Evolutionary conservation across 2,888 invertebrate species (phyloP), one percentile per base, ranked within the genome.

Genomic region (Apotomis turbidana): DNA sequence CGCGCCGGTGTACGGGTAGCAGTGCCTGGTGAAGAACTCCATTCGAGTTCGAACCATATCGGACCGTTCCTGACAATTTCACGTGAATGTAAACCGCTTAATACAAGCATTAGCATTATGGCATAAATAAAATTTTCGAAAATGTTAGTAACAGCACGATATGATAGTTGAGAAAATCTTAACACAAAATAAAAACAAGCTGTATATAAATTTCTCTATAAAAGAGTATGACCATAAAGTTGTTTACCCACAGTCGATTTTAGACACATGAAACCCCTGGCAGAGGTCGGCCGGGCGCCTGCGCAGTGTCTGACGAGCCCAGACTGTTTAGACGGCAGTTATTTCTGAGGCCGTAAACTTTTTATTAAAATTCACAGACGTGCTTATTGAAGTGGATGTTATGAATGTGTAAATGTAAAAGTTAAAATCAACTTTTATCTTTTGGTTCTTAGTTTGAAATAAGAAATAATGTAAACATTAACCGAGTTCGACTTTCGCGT

Each of bases 311-410:
- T 79, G 79, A 81, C 41, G 41, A 81, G 79, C 75, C 70, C 76
- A 15, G 41, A 38, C 71, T 83, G 84, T 85, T 85, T 85, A 84
- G 83, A 79, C 83, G 80, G 78, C 81, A 79, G 81, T 77, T 82
- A 83, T 85, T 85, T 82, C 76, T 71, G 79, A 70, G 63, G 75
- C 75, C 75, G 76, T 83, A 80, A 82, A 81, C 75, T 80, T 78
- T 78, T 75, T 74, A 71, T 70, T 69, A 73, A 76, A 74, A 51
- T 74, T 67, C 69, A 75, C 73, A 76, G 75, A 74, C 75, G 76
- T 73, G 64, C 75, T 68, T 57, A 57, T 69, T 74, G 75, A 77
- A 70, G 68, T 67, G 68, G 75, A 76, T 77, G 77, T 79, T 78
- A 78, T 73, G 66, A 66, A 64, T 64, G 55, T 9, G 55, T 61